Conservation (phyloP, 1,140 invertebrate genomes). For the Pollicipes pollicipes region DNA sequence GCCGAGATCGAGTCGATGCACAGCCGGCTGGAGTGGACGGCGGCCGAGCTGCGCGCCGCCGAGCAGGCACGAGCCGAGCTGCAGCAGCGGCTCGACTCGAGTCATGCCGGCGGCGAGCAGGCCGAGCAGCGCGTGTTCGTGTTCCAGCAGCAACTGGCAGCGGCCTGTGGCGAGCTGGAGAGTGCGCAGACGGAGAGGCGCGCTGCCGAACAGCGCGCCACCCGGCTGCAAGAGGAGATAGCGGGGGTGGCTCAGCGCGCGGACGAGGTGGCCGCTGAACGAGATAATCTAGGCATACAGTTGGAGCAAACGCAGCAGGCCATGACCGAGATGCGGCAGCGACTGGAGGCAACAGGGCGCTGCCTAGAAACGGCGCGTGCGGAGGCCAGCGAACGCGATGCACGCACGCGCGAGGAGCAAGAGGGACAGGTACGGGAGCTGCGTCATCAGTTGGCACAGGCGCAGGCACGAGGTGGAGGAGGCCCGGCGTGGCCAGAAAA, state of each 20-base stretch:
- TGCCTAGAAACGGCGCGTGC: too few relatives aligned
- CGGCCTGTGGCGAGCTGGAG: background rate
- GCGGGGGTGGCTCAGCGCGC: constrained; percentile 1
- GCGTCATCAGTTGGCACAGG: background rate
- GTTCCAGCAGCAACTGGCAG: constrained; percentile 14
- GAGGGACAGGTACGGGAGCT: too few relatives aligned
- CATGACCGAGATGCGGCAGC: too few relatives aligned
- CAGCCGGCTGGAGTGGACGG: constrained; percentile 35
- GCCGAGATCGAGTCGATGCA: constrained; percentile 56
- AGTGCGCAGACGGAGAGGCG: background rate
- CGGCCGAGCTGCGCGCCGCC: constrained; percentile 16
- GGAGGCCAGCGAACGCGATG: too few relatives aligned
- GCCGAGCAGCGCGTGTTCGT: background rate
- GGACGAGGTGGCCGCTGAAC: constrained; percentile 39
- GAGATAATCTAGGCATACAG: constrained; percentile 70
- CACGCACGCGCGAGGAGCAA: too few relatives aligned
- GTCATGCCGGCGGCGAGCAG: background rate
- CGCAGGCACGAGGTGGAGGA: background rate
- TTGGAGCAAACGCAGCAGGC: constrained; percentile 82
- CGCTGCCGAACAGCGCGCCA: background rate
- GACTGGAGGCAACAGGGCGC: too few relatives aligned
- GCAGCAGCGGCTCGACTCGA: background rate
- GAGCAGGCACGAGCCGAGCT: background rate
- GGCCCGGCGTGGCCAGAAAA: too few relatives aligned
- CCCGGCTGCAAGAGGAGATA: constrained; percentile 17